Evolutionary conservation across 2,797 vertebrate genomes (phyloP).

Genomic region (Centroberyx gerrardi): DNA sequence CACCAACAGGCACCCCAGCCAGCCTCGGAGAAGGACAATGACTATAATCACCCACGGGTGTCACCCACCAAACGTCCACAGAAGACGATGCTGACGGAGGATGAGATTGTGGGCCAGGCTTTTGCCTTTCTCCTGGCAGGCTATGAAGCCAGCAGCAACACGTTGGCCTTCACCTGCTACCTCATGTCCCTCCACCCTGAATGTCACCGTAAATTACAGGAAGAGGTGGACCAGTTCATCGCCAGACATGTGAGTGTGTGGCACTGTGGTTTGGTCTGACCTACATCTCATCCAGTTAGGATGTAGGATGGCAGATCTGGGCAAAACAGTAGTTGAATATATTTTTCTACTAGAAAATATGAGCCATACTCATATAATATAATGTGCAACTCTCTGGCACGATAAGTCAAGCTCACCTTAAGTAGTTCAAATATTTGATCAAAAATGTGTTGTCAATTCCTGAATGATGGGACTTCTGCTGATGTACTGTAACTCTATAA

Average conservation of each 20-base stretch:
- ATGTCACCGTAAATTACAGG: slow-evolving; percentile 88
- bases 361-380: neutral
- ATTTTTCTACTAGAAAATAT: neutral
- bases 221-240: slow-evolving; percentile 91
- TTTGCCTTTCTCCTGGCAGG: slow-evolving; percentile 94
- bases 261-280: no score
- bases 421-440: neutral
- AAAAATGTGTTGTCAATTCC: neutral
- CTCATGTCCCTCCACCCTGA: slow-evolving; percentile 90
- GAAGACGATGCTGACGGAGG: slow-evolving; percentile 87
- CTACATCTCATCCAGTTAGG: no score
- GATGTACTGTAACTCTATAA: neutral
- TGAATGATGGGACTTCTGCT: neutral
- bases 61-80: slow-evolving; percentile 48
- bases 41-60: neutral
- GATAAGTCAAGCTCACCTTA: neutral
- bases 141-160: slow-evolving; percentile 93
- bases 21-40: neutral
- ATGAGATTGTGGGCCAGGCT: slow-evolving; percentile 94
- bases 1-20: slow-evolving; percentile 14
- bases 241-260: slow-evolving; percentile 36
- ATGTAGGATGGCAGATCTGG: no score
- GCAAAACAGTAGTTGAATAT: neutral
- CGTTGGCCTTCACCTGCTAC: slow-evolving; percentile 91
- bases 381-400: neutral